Evolutionary conservation across 2,113 vertebrate genomes (phyloP).

Genomic region (Seriola quinqueradiata): DNA sequence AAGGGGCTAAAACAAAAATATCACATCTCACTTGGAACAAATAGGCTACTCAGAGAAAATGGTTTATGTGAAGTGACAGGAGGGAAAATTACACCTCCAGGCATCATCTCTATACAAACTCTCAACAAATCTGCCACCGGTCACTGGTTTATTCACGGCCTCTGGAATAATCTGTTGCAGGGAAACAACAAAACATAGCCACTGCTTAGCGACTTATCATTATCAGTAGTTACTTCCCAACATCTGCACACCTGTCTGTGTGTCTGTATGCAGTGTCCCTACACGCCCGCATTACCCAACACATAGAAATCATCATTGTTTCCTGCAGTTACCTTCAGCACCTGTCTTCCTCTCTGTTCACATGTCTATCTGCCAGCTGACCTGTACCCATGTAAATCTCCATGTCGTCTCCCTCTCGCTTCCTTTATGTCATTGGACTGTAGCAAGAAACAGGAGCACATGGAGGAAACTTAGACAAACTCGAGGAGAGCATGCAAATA

Average conservation of each 20-base stretch:
- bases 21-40: not conserved
- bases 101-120: not conserved
- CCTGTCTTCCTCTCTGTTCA: conserved; percentile 12
- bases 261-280: not conserved
- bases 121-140: not conserved
- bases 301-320: conserved; percentile 10
- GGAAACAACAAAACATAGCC: not conserved
- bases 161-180: not conserved
- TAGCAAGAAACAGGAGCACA: not conserved
- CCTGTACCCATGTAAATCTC: conserved; percentile 4
- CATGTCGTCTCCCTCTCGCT: not conserved
- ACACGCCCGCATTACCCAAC: conserved; percentile 10
- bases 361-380: not conserved
- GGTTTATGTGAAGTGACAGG: not conserved
- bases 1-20: not conserved
- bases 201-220: conserved; percentile 22
- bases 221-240: conserved; percentile 21
- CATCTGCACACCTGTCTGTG: conserved; percentile 11
- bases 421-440: not conserved
- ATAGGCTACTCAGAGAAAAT: not conserved
- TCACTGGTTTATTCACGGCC: not conserved
- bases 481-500: not conserved
- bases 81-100: not conserved
- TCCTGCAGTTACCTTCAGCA: conserved; percentile 16
- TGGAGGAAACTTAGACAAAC: not conserved